Evolutionary conservation across 2,113 vertebrate species (phyloP), one percentile per base, ranked within the genome.

Genomic region (Morone chrysops): DNA sequence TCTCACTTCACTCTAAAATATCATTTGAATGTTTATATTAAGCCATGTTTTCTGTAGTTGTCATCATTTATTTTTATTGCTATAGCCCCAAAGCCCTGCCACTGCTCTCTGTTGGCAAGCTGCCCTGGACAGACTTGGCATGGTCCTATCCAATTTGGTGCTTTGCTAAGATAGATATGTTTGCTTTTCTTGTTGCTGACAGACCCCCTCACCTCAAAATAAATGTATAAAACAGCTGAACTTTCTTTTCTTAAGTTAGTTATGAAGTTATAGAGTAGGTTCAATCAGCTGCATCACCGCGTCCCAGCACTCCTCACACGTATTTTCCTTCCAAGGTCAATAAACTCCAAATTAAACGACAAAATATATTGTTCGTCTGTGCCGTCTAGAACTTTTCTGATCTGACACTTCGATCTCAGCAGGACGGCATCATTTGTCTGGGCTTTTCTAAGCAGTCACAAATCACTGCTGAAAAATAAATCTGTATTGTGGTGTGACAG

Each of bases 131-230:
- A 90, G 80, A 87, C 92, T 91, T 94, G 93, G 92, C 94, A 89
- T 86, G 84, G 87, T 93, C 90, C 80, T 86, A 77, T 94, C 91
- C 92, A 92, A 93, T 94, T 94, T 93, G 85, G 89, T 92, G 76
- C 85, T 85, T 93, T 85, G 87, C 90, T 92, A 93, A 94, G 94
- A 95, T 92, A 94, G 92, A 94, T 94, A 88, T 92, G 90, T 94
- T 94, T 93, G 86, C 90, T 92, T 92, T 94, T 93, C 86, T 83
- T 81, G 69, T 79, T 86, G 84, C 78, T 94, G 94, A 94, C 92
- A 93, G 84, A 86, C 59, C 66, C 67, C 69, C 77, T 92, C 83
- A 88, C 82, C 82, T 91, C 86, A 89, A 90, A 94, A 93, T 92
- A 90, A 91, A 94, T 90, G 73, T 90, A 78, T 70, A 80, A 90